phyloP scores from a whole-genome alignment of 2,888 invertebrate species.

The Himalopsyche anomala region DNA sequence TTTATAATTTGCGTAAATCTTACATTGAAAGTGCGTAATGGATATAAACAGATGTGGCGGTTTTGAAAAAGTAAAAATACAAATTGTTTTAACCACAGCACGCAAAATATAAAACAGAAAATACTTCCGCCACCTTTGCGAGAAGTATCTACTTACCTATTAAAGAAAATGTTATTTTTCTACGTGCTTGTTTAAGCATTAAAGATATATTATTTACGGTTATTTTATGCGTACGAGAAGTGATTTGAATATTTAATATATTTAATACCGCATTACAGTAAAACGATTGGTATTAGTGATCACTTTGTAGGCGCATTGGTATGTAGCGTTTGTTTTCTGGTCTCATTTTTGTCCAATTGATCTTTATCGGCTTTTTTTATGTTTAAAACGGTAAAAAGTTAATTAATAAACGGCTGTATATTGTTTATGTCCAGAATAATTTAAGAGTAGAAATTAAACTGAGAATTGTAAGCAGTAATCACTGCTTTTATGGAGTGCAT shows the following conservation, averaged over 20 bases:
- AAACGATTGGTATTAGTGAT: not conserved
- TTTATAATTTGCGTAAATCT: not conserved
- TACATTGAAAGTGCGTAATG: conserved; percentile 15
- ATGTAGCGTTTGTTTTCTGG: too few species aligned
- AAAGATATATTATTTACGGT: conserved; percentile 17
- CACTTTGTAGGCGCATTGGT: not conserved
- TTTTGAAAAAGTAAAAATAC: conserved; percentile 30
- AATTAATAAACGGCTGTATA: too few species aligned
- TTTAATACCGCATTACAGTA: conserved; percentile 14
- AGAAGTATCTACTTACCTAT: not conserved
- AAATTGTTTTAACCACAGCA: conserved; percentile 30
- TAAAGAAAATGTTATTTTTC: conserved; percentile 19
- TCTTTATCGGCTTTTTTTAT: too few species aligned
- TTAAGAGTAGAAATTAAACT: too few species aligned
- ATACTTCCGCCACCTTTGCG: conserved; percentile 22
- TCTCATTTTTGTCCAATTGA: too few species aligned
- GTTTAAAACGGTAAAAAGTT: too few species aligned
- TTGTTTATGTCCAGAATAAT: too few species aligned
- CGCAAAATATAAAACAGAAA: conserved; percentile 31
- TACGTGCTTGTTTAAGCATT: not conserved
- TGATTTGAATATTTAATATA: conserved; percentile 26
- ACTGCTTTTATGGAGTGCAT: too few species aligned
- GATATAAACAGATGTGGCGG: not conserved
- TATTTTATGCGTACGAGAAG: not conserved
- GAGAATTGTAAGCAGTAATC: too few species aligned